Percentiles rank a stretch among this genome's conserved stretches.
phyloP scores from a whole-genome alignment of 2,113 vertebrate genomes.

The Eidolon helvum region DNA sequence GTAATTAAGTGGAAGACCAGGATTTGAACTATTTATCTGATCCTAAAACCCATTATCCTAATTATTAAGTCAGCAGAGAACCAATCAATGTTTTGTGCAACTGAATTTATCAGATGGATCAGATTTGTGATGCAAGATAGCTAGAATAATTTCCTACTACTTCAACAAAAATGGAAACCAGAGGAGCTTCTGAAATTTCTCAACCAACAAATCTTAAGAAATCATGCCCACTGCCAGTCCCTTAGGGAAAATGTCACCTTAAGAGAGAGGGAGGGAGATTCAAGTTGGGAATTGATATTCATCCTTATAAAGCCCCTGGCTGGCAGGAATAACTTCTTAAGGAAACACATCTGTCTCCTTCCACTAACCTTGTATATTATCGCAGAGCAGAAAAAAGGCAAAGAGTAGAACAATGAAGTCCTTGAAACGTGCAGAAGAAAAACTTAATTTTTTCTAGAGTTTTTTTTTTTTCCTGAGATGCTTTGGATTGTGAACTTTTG shows the following conservation, averaged over 20 bases:
- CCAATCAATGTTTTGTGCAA: background rate
- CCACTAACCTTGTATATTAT: background rate
- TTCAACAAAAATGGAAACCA: background rate
- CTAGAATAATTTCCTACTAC: background rate
- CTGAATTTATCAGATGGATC: background rate
- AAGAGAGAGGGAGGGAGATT: background rate
- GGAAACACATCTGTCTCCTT: background rate
- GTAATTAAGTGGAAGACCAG: background rate
- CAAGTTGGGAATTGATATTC: background rate
- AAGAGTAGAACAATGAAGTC: background rate
- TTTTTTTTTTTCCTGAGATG: background rate
- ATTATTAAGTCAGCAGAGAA: background rate
- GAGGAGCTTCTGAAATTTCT: background rate
- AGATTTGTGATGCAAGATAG: background rate
- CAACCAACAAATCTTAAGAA: conserved; percentile 25
- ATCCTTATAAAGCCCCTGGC: background rate
- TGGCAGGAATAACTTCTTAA: background rate
- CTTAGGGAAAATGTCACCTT: background rate
- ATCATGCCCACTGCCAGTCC: background rate
- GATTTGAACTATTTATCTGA: background rate
- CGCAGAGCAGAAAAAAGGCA: background rate
- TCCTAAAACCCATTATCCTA: background rate
- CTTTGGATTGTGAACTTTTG: background rate
- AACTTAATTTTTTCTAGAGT: background rate
- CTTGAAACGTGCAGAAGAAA: background rate